These are phyloP conservation scores for Fratercula arctica DNA, from an alignment of 2,797 vertebrate species.

Conservation along the genomic window DNA sequence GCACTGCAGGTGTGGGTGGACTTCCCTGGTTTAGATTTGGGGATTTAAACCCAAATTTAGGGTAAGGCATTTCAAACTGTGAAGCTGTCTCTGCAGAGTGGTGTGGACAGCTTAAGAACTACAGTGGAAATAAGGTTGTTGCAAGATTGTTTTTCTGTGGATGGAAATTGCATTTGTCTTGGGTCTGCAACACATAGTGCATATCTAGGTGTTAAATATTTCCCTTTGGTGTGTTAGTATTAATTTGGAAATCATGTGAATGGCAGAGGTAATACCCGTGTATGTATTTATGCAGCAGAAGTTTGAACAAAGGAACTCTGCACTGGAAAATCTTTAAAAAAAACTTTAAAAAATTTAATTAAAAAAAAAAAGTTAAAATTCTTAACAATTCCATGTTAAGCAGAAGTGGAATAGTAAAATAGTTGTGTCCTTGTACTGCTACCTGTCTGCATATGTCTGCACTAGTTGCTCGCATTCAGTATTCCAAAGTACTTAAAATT, in stretches of 20 bases:
- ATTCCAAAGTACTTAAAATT: neutral
- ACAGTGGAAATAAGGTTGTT: neutral
- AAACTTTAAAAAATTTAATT: neutral
- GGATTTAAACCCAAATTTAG: no score
- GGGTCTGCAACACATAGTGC: neutral
- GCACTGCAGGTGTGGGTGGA: neutral
- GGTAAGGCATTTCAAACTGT: neutral
- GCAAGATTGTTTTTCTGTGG: neutral
- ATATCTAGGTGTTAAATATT: conserved; percentile 6
- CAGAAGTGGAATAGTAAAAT: neutral
- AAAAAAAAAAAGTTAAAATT: neutral
- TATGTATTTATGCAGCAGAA: neutral
- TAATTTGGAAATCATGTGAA: neutral
- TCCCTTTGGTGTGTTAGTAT: neutral
- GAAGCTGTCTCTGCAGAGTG: neutral
- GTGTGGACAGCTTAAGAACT: neutral
- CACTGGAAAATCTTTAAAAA: neutral
- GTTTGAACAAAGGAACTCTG: neutral
- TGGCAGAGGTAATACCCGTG: neutral
- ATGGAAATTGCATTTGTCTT: neutral
- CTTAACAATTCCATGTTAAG: neutral
- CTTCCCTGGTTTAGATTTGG: neutral
- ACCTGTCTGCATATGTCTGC: neutral
- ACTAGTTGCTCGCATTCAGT: neutral
- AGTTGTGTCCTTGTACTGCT: neutral